These are phyloP conservation scores for Apostichopus californicus DNA, from an alignment of 35 echinoderm and acorn worm species.

Conservation along the genomic window DNA sequence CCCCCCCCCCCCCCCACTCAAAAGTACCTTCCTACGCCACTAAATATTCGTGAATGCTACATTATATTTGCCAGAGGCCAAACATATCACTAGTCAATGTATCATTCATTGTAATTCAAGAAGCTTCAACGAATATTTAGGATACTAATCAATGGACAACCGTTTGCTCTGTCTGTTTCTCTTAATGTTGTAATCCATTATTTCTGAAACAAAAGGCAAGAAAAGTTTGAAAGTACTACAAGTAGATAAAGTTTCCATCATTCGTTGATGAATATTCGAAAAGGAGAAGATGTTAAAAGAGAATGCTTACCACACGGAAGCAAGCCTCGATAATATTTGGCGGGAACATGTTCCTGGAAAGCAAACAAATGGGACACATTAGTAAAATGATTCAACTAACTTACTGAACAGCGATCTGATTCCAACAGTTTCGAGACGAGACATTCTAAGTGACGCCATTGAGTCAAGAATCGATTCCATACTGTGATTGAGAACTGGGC, in stretches of 20 bases:
- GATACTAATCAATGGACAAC: too few species aligned
- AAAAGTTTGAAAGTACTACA: neutral
- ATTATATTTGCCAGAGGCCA: too few species aligned
- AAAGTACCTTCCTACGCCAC: too few species aligned
- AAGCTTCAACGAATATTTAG: too few species aligned
- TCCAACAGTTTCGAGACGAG: neutral
- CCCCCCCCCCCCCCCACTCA: too few species aligned
- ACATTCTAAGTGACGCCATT: neutral
- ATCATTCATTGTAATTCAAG: too few species aligned
- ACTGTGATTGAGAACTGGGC: neutral
- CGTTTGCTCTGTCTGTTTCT: too few species aligned
- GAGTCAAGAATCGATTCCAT: neutral
- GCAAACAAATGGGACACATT: slow-evolving; percentile 21
- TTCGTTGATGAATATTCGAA: neutral
- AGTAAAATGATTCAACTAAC: neutral
- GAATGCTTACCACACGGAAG: slow-evolving; percentile 30
- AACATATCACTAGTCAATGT: too few species aligned
- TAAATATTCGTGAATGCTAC: too few species aligned
- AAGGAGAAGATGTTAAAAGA: neutral
- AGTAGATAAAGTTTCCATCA: neutral
- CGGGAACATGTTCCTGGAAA: slow-evolving; percentile 41
- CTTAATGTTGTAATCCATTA: too few species aligned
- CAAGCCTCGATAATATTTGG: slow-evolving; percentile 36
- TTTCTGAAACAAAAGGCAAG: too few species aligned
- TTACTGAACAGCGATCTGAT: neutral